phyloP scores from a whole-genome alignment of 2,113 vertebrate species.

The Thinocorus orbignyianus region DNA sequence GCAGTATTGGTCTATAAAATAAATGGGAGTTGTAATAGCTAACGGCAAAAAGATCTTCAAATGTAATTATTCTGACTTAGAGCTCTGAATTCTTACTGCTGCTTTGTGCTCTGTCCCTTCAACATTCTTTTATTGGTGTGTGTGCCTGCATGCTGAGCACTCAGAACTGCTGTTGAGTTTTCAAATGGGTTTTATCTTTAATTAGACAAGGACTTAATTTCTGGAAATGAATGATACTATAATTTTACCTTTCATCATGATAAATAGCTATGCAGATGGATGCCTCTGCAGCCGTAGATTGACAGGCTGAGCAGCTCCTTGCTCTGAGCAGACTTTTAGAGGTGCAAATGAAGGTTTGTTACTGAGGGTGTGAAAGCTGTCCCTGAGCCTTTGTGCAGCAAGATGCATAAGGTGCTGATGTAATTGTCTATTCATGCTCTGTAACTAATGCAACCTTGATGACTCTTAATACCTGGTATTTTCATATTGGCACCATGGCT shows the following conservation, averaged over 20 bases:
- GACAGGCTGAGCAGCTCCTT: neutral
- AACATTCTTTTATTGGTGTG: neutral
- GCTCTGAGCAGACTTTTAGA: neutral
- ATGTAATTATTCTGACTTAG: neutral
- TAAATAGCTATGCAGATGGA: slow-evolving; percentile 23
- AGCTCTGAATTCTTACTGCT: neutral
- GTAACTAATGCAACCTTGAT: slow-evolving; percentile 1
- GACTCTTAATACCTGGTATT: slow-evolving; percentile 15
- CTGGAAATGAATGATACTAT: neutral
- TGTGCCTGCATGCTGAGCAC: neutral
- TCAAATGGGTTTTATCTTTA: slow-evolving; percentile 24
- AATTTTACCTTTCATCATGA: slow-evolving; percentile 44
- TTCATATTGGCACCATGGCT: neutral
- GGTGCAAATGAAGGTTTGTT: slow-evolving; percentile 28
- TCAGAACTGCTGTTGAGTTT: neutral
- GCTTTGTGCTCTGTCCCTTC: neutral
- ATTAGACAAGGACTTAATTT: slow-evolving; percentile 30
- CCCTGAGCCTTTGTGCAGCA: neutral
- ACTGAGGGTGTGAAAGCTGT: neutral
- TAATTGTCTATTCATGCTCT: neutral
- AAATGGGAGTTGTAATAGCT: neutral
- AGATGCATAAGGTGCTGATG: slow-evolving; percentile 3
- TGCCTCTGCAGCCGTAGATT: neutral
- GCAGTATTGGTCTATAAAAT: neutral
- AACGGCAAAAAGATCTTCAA: neutral